Conservation (phyloP, 2,797 vertebrate species). For the Hyperoplus immaculatus region DNA sequence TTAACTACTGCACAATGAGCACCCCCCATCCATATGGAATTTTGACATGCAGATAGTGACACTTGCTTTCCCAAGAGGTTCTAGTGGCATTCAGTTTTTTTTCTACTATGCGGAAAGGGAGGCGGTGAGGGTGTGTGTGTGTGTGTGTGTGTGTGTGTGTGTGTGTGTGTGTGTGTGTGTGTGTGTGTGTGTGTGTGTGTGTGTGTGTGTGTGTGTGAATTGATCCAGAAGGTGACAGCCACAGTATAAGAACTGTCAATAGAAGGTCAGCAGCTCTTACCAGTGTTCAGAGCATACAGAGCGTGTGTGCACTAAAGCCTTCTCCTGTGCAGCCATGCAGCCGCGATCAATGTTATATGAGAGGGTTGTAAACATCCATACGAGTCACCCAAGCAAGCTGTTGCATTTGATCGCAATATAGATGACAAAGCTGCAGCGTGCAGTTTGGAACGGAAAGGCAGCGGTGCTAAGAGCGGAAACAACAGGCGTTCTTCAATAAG, state of each 20-base stretch:
- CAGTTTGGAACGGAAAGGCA: conserved; percentile 48
- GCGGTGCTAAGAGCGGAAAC: conserved; percentile 28
- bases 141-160: too few relatives aligned
- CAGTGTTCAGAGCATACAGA: conserved; percentile 79
- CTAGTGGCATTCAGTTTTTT: conserved; percentile 27
- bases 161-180: too few relatives aligned
- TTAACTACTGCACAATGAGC: too few relatives aligned
- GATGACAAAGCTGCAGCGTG: conserved; percentile 19
- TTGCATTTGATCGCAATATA: conserved; percentile 63
- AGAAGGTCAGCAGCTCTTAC: conserved; percentile 80
- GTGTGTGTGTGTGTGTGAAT: conserved; percentile 64
- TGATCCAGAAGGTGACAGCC: conserved; percentile 87
- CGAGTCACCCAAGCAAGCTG: conserved; percentile 56
- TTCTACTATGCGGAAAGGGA: conserved; percentile 20
- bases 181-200: too few relatives aligned
- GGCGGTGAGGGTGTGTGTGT: too few relatives aligned
- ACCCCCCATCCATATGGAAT: conserved; percentile 67
- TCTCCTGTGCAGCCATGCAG: conserved; percentile 72
- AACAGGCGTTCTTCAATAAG: too few relatives aligned
- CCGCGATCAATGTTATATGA: conserved; percentile 82
- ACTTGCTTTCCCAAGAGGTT: conserved; percentile 53
- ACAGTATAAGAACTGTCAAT: conserved; percentile 83
- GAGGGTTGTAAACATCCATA: conserved; percentile 78
- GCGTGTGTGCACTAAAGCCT: conserved; percentile 72
- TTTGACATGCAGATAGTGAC: conserved; percentile 75